Evolutionary conservation across 1,140 invertebrate genomes (phyloP).

Genomic region (Prorops nasuta): DNA sequence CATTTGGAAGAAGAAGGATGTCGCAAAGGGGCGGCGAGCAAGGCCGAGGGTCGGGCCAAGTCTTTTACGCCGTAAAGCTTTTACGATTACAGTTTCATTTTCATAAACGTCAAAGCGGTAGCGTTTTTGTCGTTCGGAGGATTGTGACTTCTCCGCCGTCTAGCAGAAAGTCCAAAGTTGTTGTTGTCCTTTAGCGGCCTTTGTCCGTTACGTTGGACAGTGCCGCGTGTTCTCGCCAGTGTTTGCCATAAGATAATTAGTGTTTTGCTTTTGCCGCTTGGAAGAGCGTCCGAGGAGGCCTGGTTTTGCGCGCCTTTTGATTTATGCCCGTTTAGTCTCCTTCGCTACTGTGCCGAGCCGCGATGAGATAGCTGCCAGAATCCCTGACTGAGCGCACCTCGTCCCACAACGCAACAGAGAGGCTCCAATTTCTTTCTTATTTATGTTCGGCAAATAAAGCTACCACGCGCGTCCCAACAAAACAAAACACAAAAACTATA

Average conservation of each 20-base stretch:
- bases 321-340: not conserved
- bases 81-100: constrained; percentile 58
- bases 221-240: constrained; percentile 16
- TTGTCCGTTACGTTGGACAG: constrained; percentile 11
- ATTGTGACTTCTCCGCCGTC: constrained; percentile 21
- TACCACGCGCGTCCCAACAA: no score
- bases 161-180: no score
- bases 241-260: constrained; percentile 51
- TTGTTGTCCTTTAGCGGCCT: constrained; percentile 17
- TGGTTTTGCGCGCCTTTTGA: not conserved
- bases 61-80: constrained; percentile 43
- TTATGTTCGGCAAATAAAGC: no score
- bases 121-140: constrained; percentile 42
- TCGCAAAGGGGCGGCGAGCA: not conserved
- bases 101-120: constrained; percentile 52
- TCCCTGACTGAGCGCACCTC: no score
- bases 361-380: not conserved
- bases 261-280: constrained; percentile 31
- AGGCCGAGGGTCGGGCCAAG: no score
- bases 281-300: not conserved
- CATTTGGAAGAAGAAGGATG: not conserved
- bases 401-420: no score
- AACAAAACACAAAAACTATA: no score
- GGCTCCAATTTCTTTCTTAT: no score
- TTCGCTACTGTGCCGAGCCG: not conserved